phyloP scores from a whole-genome alignment of 1,140 invertebrate genomes.

The Adoxophyes honmai region DNA sequence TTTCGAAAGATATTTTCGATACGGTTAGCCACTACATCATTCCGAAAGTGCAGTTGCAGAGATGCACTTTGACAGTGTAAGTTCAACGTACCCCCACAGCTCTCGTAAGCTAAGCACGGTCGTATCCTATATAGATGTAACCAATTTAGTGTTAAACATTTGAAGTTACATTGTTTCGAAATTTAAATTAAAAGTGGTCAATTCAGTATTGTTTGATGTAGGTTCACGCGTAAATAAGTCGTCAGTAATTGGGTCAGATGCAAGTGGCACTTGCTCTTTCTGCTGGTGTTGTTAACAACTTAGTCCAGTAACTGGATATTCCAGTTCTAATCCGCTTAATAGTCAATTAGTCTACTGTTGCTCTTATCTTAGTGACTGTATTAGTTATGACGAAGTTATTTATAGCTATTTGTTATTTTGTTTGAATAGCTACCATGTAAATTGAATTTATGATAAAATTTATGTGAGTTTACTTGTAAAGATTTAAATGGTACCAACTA shows the following conservation, averaged over 20 bases:
- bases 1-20: conserved; percentile 94
- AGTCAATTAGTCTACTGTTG: not conserved
- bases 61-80: conserved; percentile 92
- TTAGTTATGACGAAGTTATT: too few relatives aligned
- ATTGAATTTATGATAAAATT: too few relatives aligned
- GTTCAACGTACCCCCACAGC: conserved; percentile 50
- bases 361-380: conserved; percentile 11
- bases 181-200: too few relatives aligned
- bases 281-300: not conserved
- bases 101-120: too few relatives aligned
- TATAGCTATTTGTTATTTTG: too few relatives aligned
- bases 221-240: not conserved
- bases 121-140: too few relatives aligned
- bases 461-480: too few relatives aligned
- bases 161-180: too few relatives aligned
- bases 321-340: not conserved
- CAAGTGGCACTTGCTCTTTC: not conserved
- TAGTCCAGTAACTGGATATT: conserved; percentile 3
- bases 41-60: conserved; percentile 93
- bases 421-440: too few relatives aligned
- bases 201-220: too few relatives aligned
- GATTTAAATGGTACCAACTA: too few relatives aligned
- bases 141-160: too few relatives aligned
- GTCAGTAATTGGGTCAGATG: not conserved
- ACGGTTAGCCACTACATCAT: conserved; percentile 95